Percentiles rank a stretch among this genome's conserved stretches.
Conservation (phyloP, 2,113 vertebrate genomes). For the Pterophyllum scalare region DNA sequence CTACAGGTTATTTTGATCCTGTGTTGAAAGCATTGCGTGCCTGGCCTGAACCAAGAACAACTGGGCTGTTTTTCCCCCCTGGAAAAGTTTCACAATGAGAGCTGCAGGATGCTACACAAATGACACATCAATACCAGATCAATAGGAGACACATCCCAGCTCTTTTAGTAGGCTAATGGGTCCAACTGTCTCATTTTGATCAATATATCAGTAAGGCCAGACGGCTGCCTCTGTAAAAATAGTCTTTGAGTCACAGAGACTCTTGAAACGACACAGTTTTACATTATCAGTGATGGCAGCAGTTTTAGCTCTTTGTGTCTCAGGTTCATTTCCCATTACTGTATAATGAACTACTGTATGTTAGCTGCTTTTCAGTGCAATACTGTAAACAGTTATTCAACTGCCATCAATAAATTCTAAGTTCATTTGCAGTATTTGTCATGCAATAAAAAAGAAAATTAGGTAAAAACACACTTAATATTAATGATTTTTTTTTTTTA, state of each 20-base stretch:
- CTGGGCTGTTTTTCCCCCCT: not conserved
- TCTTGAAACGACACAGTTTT: not conserved
- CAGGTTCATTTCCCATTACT: not conserved
- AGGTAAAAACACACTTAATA: no score
- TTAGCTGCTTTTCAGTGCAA: not conserved
- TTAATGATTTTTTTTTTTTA: no score
- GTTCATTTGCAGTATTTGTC: not conserved
- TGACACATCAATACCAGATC: constrained; percentile 52
- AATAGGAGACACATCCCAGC: constrained; percentile 51
- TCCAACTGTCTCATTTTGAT: constrained; percentile 33
- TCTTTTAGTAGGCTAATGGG: constrained; percentile 63
- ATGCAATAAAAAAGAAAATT: not conserved
- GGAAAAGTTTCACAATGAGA: constrained; percentile 9
- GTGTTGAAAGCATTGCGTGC: not conserved
- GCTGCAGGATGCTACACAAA: constrained; percentile 21
- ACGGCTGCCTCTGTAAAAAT: constrained; percentile 25
- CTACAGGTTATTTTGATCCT: constrained; percentile 14
- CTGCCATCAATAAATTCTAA: no score
- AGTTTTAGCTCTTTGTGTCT: not conserved
- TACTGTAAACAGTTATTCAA: not conserved
- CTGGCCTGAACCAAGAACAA: not conserved
- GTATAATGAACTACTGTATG: no score
- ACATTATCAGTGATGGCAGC: not conserved
- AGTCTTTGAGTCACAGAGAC: not conserved
- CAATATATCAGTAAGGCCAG: constrained; percentile 36